These are phyloP conservation scores for Artemia sp. DNA, from an alignment of 2,888 invertebrate genomes.

Conservation along the genomic window DNA sequence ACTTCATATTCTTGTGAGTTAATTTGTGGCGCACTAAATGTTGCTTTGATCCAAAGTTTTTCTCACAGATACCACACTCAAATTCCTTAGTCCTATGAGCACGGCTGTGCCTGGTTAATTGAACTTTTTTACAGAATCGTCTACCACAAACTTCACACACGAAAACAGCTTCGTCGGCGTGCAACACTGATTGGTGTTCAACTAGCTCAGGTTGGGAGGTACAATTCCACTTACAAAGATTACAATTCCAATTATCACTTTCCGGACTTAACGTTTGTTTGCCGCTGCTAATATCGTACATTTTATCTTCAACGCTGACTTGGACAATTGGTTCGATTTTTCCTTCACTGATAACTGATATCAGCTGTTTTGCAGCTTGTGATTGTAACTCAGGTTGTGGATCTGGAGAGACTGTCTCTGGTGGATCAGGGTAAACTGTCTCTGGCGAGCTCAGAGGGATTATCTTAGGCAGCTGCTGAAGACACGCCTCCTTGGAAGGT, in stretches of 20 bases:
- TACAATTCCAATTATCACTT: background rate
- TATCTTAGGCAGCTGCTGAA: background rate
- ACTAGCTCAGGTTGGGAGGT: background rate
- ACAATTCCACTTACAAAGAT: constrained; percentile 3
- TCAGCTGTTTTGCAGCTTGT: background rate
- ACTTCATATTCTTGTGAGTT: background rate
- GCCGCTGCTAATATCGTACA: background rate
- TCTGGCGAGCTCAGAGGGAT: background rate
- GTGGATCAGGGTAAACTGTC: background rate
- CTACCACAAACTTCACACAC: constrained; percentile 2
- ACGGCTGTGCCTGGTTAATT: background rate
- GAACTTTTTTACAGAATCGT: background rate
- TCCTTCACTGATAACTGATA: background rate
- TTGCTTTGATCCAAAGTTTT: background rate
- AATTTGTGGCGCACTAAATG: background rate
- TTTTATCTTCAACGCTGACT: background rate
- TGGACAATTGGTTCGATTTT: background rate
- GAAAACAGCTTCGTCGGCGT: background rate
- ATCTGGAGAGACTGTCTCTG: background rate
- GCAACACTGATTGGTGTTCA: background rate
- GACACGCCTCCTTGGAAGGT: background rate
- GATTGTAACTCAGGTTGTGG: background rate
- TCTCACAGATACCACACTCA: background rate
- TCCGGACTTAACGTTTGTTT: background rate
- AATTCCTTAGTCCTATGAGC: background rate